Base-by-base conservation (phyloP, 2,113 vertebrate species). In the Ceyx margarethae region DNA sequence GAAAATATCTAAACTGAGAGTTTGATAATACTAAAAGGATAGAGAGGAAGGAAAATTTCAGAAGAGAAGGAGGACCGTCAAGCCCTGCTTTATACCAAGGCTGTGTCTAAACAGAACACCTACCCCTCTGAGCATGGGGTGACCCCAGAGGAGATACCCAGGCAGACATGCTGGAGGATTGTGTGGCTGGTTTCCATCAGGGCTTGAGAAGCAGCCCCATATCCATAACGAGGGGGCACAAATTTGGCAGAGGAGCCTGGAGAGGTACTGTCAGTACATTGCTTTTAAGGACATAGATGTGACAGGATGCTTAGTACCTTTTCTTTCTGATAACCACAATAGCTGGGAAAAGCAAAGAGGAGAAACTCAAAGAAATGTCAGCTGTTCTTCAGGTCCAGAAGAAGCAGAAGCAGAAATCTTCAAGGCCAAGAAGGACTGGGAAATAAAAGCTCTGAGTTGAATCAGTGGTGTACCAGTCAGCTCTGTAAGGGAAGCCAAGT, bases 401-500 rank as follows among this genome's bases (percentile, higher is more conserved):
- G 33, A 80, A 83, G 81, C 72, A 85, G 89, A 92, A 89, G 85
- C 62, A 82, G 74, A 26, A 71, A 60, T 66, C 64, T 73, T 40
- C 3, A 2, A 91, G 87, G 71, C 66, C 71, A 73, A 58, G 51
- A 28, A 94, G 67, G 71, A 66, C 22, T 5, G 46, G 60, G 64
- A 80, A 94, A 76, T 28, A 67, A 92, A 85, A 92, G 51, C 46
- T 85, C 74, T 64, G 81, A 91, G 67, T 21, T 77, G 81, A 77
- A 78, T 83, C 53, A 91, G 60, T 28, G 5, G 5, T 82, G 54
- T 73, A 87, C 33, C 51, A 84, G 25, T 74, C 2, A 11, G 81
- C 80, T 29, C 71, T 33, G 72, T 25, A 84, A 66, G 56, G 65
- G 48, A 88, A 91, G 95, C 95, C 91, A 92, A 91, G 82, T 94